These are phyloP conservation scores for Carassius carassius DNA, from an alignment of 2,113 vertebrate genomes.

Conservation along the genomic window DNA sequence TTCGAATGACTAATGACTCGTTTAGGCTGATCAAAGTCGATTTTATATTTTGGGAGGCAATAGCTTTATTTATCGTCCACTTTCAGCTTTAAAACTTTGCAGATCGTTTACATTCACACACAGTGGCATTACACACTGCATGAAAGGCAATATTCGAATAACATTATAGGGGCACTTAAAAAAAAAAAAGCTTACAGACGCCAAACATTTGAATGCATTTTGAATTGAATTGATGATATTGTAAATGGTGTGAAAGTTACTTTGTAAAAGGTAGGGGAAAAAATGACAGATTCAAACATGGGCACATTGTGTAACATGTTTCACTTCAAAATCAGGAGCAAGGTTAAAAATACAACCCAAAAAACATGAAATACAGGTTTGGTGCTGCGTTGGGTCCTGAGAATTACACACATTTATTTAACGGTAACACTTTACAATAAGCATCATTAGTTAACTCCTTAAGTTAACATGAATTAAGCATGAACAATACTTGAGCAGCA, in stretches of 20 bases:
- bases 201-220: background rate
- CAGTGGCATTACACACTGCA: too few species aligned
- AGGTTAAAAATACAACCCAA: background rate
- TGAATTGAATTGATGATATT: background rate
- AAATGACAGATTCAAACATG: background rate
- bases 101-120: too few species aligned
- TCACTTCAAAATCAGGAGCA: background rate
- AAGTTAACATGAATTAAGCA: too few species aligned
- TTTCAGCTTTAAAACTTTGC: too few species aligned
- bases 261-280: background rate
- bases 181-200: background rate
- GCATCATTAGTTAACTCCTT: too few species aligned
- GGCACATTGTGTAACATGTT: background rate
- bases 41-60: too few species aligned
- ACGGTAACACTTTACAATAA: background rate
- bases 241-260: background rate
- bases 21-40: too few species aligned
- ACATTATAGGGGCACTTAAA: too few species aligned
- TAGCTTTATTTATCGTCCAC: too few species aligned
- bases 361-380: slow-evolving; percentile 24
- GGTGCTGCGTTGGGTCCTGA: background rate
- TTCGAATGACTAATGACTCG: too few species aligned
- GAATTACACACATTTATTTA: background rate
- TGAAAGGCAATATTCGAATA: too few species aligned
- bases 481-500: too few species aligned